Base-by-base conservation (phyloP, 2,113 vertebrate genomes). In the Anser cygnoides region DNA sequence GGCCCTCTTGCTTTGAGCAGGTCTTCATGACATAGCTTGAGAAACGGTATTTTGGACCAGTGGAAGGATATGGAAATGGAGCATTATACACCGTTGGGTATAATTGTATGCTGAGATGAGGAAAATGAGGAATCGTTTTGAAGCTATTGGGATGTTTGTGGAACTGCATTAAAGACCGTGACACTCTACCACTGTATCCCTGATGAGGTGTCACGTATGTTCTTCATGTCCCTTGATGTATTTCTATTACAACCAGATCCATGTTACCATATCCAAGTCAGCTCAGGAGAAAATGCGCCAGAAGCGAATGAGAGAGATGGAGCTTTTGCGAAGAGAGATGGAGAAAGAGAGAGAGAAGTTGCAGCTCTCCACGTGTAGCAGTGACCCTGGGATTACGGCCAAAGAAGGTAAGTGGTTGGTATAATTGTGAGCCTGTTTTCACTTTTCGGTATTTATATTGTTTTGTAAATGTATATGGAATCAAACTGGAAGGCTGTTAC, bases 211-310 rank as follows among this genome's bases (percentile, higher is more conserved):
- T 22, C 73, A 5, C 29, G 26, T 52, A 22, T 28, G 25, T 68
- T 66, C 58, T 62, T 68, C 33, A 79, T 10, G 44, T 31, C 65
- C 13, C 35, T 3, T n/a, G 43, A 28, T 50, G 9, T 73, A 10
- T 94, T 95, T 84, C 28, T 54, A 12, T 85, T 92, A 59, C 76
- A 43, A 71, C 52, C 90, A 98, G 98, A 57, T 97, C 52, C 58
- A 28, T 20, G 74, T 97, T 72, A 79, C 80, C 26, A 95, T 98
- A 61, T 95, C 95, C n/a, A 97, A 88, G 67, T 96, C 97, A 29
- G 94, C 96, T 57, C 97, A 96, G 89, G 97, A 97, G 92, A 98
- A 97, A 89, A 87, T 98, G 96, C 59, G 91, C 3, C 65, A 95
- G 80, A 96, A 96, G 78, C 91, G 91, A 90, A 65, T 80, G 80